Base-by-base conservation (phyloP, 1,140 invertebrate species). In the Phthorimaea operculella region DNA sequence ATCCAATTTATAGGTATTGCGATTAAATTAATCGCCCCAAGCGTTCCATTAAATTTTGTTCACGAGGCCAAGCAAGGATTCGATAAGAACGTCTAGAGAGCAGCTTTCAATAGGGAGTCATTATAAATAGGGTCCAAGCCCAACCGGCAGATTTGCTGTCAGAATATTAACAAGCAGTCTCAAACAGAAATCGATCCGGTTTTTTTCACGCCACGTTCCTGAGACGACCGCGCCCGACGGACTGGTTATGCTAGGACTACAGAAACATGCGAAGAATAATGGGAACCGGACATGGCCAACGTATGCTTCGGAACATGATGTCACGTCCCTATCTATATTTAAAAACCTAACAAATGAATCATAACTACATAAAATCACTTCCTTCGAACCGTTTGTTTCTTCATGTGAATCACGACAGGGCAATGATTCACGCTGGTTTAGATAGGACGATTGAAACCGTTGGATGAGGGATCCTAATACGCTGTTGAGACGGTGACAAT, bases 91-190 rank as follows among this genome's bases (percentile, higher is more conserved):
- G 36, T 28, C 21, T 28, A 28, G 2, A 28, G 6, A 6, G 36
- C 36, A 10, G 10, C 36, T 10, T 39, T 39, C 36, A 39, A 12
- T n/a, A n/a, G 36, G 36, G 3, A 10, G 36, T 39, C 4, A 39
- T 39, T 39, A 39, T 39, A 39, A 39, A 39, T 39, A 9, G 21
- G 21, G 2, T 28, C n/a, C 33, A 34, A 34, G 33, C 33, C 33
- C 36, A 39, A 39, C 1, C 10, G n/a, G 36, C 10, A 10, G n/a
- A n/a, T n/a, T 39, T 39, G 58, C 45, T 60, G 53, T 45, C 60
- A 42, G 59, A 69, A 66, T 69, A 61, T 62, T 60, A 69, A 66
- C 51, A 51, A 60, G 57, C 36, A 2, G 21, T 6, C 6, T 28
- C 21, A 28, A 28, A 28, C 59, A 51, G 39, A 55, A 60, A 68